Evolutionary conservation across 2,797 vertebrate species (phyloP).

Genomic region (Phrynocephalus guinanensis): DNA sequence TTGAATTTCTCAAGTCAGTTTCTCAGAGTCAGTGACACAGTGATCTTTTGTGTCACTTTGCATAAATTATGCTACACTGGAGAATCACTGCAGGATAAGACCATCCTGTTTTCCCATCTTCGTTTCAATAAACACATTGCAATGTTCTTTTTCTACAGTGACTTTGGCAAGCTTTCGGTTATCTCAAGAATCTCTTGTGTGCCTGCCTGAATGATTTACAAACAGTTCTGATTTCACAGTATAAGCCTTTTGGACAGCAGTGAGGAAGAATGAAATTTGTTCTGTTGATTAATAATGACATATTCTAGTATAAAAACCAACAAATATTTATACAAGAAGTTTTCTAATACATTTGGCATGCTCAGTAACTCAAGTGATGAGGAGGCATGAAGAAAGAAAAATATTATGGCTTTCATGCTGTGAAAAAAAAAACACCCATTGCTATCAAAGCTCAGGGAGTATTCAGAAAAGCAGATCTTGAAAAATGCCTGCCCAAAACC

Average conservation of each 20-base stretch:
- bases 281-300: conserved; percentile 55
- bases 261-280: conserved; percentile 54
- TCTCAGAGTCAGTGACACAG: too few relatives aligned
- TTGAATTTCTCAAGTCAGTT: too few relatives aligned
- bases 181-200: conserved; percentile 56
- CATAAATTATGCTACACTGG: not conserved
- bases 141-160: not conserved
- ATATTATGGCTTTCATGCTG: not conserved
- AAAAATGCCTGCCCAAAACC: conserved; percentile 10
- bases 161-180: conserved; percentile 22
- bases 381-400: not conserved
- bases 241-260: conserved; percentile 53
- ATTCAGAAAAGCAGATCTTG: conserved; percentile 14
- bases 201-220: conserved; percentile 54
- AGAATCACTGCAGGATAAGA: conserved; percentile 29
- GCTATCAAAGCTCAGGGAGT: conserved; percentile 22
- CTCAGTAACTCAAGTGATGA: conserved; percentile 13
- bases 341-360: conserved; percentile 41
- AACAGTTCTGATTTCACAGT: conserved; percentile 60
- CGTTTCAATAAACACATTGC: not conserved
- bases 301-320: conserved; percentile 55
- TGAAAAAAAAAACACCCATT: not conserved
- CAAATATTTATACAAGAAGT: conserved; percentile 49
- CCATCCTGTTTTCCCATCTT: conserved; percentile 28
- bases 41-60: too few relatives aligned